Percentiles rank a stretch among this genome's conserved stretches.
phyloP scores from a whole-genome alignment of 2,797 vertebrate genomes.

The Myotis pilosus region DNA sequence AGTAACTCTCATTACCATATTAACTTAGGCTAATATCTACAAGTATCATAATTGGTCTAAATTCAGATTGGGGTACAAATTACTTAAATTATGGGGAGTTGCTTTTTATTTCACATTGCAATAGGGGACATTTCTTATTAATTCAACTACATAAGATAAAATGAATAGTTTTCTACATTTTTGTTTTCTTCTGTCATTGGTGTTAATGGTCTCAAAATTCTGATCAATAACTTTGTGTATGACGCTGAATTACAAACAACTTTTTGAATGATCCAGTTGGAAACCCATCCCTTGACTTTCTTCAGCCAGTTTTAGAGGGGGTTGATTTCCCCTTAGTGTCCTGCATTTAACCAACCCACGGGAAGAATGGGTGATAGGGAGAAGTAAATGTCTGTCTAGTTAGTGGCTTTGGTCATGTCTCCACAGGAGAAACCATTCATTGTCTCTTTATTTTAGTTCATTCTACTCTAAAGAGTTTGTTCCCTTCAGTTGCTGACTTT shows the following conservation, averaged over 20 bases:
- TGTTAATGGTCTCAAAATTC: slow-evolving; percentile 56
- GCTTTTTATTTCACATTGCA: slow-evolving; percentile 16
- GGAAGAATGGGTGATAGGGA: slow-evolving; percentile 26
- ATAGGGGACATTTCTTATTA: slow-evolving; percentile 30
- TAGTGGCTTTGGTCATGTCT: slow-evolving; percentile 12
- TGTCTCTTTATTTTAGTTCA: slow-evolving; percentile 3
- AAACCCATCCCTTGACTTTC: slow-evolving; percentile 7
- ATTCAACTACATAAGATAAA: slow-evolving; percentile 52
- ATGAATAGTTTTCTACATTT: slow-evolving; percentile 31
- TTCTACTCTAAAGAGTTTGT: slow-evolving; percentile 5
- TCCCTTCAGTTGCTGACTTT: slow-evolving; percentile 36
- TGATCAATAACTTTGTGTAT: slow-evolving; percentile 52
- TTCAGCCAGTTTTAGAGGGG: background rate
- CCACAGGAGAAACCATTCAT: background rate
- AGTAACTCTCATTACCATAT: slow-evolving; percentile 60
- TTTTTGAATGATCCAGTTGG: slow-evolving; percentile 25
- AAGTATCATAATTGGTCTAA: slow-evolving; percentile 66
- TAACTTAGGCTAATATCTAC: slow-evolving; percentile 59
- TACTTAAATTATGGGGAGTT: slow-evolving; percentile 49
- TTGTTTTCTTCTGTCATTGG: background rate
- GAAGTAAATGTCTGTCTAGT: slow-evolving; percentile 5
- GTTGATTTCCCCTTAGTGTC: background rate
- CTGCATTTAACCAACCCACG: background rate
- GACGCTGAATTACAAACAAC: slow-evolving; percentile 58
- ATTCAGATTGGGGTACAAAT: slow-evolving; percentile 62